A percentile compares a stretch with the other conserved stretches of the same genome.
These are phyloP conservation scores for Rhinichthys klamathensis DNA, from an alignment of 2,113 vertebrate species.

Conservation along the genomic window DNA sequence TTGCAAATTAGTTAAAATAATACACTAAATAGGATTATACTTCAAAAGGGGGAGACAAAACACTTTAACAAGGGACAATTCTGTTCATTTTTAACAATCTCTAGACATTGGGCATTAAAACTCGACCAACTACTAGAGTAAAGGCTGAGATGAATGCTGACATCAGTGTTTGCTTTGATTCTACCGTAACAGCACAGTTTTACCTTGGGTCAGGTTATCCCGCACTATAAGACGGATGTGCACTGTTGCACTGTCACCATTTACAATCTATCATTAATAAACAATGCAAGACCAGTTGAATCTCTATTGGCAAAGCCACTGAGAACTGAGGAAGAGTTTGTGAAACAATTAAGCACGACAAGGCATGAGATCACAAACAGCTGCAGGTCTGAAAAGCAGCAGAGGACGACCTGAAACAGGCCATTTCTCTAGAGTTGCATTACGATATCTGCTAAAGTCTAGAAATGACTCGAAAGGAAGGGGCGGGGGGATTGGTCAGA, in stretches of 20 bases:
- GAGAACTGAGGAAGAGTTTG: not conserved
- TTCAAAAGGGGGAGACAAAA: not conserved
- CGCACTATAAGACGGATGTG: not conserved
- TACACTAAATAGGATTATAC: not conserved
- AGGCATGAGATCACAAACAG: conserved; percentile 49
- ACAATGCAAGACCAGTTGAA: not conserved
- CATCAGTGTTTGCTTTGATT: conserved; percentile 6
- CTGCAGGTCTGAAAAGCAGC: conserved; percentile 51
- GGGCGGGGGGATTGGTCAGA: conserved; percentile 42
- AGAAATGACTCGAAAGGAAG: not conserved
- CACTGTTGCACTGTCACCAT: not conserved
- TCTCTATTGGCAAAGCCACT: not conserved
- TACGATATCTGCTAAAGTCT: conserved; percentile 18
- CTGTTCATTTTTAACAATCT: not conserved
- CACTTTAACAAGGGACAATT: not conserved
- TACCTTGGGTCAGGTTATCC: conserved; percentile 20
- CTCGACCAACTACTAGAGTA: not conserved
- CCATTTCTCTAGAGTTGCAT: not conserved
- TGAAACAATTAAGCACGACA: conserved; percentile 1
- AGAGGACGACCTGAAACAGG: not conserved
- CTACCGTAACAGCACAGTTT: conserved; percentile 13
- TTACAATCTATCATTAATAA: not conserved
- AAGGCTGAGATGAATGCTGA: conserved; percentile 43
- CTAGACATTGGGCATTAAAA: not conserved
- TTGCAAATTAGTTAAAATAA: not conserved